These are phyloP conservation scores for Phoronis australis DNA, from an alignment of 2,888 invertebrate genomes.

Conservation along the genomic window DNA sequence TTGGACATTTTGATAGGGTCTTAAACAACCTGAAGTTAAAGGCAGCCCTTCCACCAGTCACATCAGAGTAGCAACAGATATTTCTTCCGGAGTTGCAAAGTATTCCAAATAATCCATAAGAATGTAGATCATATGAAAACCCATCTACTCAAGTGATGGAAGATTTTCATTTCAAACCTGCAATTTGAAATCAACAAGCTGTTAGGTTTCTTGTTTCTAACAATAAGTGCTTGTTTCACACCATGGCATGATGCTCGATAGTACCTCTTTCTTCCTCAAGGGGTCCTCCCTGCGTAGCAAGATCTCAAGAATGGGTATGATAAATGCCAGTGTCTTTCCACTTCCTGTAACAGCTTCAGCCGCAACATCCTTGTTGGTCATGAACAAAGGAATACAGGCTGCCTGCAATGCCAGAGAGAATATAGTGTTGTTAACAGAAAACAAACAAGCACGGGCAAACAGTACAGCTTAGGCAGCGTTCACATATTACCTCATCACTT, in stretches of 20 bases:
- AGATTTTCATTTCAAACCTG: not conserved
- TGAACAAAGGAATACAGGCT: conserved; percentile 80
- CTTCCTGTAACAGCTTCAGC: conserved; percentile 98
- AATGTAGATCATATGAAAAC: too few relatives aligned
- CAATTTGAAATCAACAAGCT: not conserved
- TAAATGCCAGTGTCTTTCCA: conserved; percentile 94
- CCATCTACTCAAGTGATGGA: too few relatives aligned
- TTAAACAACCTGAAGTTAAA: too few relatives aligned
- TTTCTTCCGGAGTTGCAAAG: too few relatives aligned
- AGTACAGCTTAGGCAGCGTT: too few relatives aligned
- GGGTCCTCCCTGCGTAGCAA: conserved; percentile 53
- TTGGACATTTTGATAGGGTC: too few relatives aligned
- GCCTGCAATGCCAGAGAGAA: conserved; percentile 58
- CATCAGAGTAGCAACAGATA: too few relatives aligned
- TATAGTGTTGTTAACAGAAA: too few relatives aligned
- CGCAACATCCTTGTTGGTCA: conserved; percentile 91
- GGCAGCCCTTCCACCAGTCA: too few relatives aligned
- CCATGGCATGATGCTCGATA: not conserved
- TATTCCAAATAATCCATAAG: too few relatives aligned
- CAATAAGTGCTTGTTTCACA: not conserved
- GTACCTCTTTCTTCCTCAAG: conserved; percentile 45
- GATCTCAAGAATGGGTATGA: conserved; percentile 86
- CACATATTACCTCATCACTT: too few relatives aligned
- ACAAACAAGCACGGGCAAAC: too few relatives aligned
- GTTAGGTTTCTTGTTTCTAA: not conserved